Percentiles rank a stretch among this genome's conserved stretches.
Conservation (phyloP, 2,888 invertebrate genomes). For the Neoascia interrupta region DNA sequence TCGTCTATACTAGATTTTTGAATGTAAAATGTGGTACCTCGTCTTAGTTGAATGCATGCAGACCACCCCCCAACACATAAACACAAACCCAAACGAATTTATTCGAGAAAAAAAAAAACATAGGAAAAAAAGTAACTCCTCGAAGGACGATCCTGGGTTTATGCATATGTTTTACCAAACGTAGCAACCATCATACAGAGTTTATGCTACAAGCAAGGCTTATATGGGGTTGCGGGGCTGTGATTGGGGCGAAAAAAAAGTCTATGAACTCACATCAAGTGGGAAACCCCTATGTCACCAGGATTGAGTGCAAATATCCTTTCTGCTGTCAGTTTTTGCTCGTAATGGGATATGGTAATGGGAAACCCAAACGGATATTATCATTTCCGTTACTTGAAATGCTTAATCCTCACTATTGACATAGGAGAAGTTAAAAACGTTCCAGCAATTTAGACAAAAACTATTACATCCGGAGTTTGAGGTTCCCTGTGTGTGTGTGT, state of each 20-base stretch:
- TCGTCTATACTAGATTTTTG: conserved; percentile 8
- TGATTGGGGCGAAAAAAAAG: too few species aligned
- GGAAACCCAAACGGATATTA: conserved; percentile 68
- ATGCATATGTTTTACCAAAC: conserved; percentile 44
- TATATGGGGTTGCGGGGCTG: too few species aligned
- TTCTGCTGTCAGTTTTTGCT: conserved; percentile 66
- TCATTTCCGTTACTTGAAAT: conserved; percentile 69
- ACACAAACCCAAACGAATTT: conserved; percentile 11
- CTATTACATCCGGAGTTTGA: conserved; percentile 63
- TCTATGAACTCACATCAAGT: too few species aligned
- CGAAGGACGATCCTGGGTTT: conserved; percentile 38
- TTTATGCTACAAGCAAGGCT: too few species aligned
- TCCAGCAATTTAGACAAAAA: conserved; percentile 68
- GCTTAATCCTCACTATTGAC: conserved; percentile 69
- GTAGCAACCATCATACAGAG: too few species aligned
- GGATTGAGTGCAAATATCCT: conserved; percentile 66
- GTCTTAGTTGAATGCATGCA: conserved; percentile 33
- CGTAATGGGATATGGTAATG: conserved; percentile 69
- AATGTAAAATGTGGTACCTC: conserved; percentile 38
- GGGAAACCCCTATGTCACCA: conserved; percentile 47
- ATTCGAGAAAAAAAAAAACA: background rate
- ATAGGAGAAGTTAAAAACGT: conserved; percentile 62
- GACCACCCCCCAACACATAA: conserved; percentile 32
- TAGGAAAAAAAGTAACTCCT: conserved; percentile 30
- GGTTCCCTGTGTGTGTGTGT: conserved; percentile 24